These are phyloP conservation scores for Cataglyphis altisquamis DNA, from an alignment of 2,888 invertebrate species.

Conservation along the genomic window DNA sequence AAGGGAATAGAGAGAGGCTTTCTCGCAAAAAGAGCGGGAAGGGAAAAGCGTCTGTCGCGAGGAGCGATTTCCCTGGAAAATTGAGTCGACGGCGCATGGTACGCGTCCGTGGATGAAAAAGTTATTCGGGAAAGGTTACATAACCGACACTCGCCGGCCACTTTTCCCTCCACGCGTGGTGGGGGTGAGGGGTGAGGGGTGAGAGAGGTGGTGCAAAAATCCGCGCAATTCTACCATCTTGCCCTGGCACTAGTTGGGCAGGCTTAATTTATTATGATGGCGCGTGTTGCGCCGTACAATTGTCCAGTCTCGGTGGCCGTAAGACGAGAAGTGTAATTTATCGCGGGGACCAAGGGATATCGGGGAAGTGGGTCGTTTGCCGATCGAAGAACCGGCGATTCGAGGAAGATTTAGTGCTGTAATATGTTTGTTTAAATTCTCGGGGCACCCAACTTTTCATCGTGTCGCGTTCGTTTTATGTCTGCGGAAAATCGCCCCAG, in stretches of 20 bases:
- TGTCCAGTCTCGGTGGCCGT: constrained; percentile 57
- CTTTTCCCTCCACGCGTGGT: not conserved
- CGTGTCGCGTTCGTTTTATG: constrained; percentile 27
- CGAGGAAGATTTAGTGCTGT: constrained; percentile 62
- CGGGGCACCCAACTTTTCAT: constrained; percentile 40
- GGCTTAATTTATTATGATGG: constrained; percentile 70
- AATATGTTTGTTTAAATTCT: constrained; percentile 69
- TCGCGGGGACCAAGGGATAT: constrained; percentile 62
- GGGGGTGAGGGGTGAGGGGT: constrained; percentile 18
- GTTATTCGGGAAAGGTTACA: constrained; percentile 46
- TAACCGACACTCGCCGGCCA: constrained; percentile 58
- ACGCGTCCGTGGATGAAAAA: constrained; percentile 48
- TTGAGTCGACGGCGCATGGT: constrained; percentile 43
- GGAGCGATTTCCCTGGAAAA: constrained; percentile 56
- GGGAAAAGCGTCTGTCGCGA: constrained; percentile 31
- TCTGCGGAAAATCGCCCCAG: constrained; percentile 4
- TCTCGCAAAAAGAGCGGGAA: constrained; percentile 34
- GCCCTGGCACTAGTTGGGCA: constrained; percentile 13
- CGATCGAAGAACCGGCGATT: constrained; percentile 62
- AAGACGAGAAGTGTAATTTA: constrained; percentile 67
- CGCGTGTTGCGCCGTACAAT: constrained; percentile 66
- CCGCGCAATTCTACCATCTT: constrained; percentile 35
- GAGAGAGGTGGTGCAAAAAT: constrained; percentile 55
- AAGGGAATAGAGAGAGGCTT: not conserved
- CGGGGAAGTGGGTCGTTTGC: constrained; percentile 62